phyloP scores from a whole-genome alignment of 2,888 invertebrate genomes.

The Polietes domitor region DNA sequence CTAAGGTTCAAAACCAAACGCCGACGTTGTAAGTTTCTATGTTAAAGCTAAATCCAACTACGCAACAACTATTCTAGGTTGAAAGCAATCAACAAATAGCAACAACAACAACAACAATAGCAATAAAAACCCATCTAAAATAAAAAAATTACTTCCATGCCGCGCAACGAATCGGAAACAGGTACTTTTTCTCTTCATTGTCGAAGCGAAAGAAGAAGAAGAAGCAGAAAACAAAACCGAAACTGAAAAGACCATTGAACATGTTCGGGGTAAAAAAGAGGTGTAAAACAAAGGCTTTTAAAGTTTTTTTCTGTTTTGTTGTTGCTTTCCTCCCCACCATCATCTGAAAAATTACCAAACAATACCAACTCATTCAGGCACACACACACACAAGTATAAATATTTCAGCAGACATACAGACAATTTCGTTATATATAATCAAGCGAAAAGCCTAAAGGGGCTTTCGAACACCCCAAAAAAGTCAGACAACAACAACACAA shows the following conservation, averaged over 20 bases:
- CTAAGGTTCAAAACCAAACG: not conserved
- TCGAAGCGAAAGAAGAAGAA: not conserved
- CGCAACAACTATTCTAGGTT: not conserved
- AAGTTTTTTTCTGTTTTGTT: constrained; percentile 32
- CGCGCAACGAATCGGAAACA: constrained; percentile 64
- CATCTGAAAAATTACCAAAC: not conserved
- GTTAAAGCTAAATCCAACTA: not conserved
- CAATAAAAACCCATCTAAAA: constrained; percentile 6
- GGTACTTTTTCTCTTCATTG: constrained; percentile 48
- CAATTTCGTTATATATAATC: constrained; percentile 12
- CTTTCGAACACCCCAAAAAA: not conserved
- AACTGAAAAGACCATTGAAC: constrained; percentile 44
- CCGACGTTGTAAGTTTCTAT: too few relatives aligned
- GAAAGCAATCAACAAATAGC: not conserved
- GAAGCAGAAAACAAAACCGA: constrained; percentile 61
- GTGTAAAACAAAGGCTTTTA: constrained; percentile 61
- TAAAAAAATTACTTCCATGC: constrained; percentile 46
- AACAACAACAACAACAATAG: not conserved
- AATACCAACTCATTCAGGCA: not conserved
- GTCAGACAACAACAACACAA: not conserved
- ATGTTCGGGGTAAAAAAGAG: constrained; percentile 5
- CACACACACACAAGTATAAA: not conserved
- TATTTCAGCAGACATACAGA: not conserved
- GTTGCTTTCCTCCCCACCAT: not conserved
- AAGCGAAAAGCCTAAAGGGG: not conserved